Percentiles rank a stretch among this genome's conserved stretches.
Evolutionary conservation across 2,888 invertebrate species (phyloP).

Genomic region (Eilema sororculum): DNA sequence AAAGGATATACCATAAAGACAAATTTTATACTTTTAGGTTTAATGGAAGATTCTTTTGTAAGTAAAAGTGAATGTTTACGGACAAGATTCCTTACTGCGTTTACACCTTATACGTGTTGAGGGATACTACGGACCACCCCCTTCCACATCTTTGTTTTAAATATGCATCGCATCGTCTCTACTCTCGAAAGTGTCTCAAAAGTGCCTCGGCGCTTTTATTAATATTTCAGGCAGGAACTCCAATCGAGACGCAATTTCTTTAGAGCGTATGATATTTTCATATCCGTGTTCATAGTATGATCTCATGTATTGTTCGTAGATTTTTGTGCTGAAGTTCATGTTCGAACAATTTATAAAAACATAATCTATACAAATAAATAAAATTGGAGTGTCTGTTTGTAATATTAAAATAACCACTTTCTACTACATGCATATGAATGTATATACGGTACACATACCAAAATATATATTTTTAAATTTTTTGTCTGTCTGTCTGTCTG

Average conservation of each 20-base stretch:
- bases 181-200: constrained; percentile 74
- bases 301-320: neutral
- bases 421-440: too few species aligned
- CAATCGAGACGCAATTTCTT: constrained; percentile 71
- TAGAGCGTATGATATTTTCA: constrained; percentile 50
- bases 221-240: constrained; percentile 79
- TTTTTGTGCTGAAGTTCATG: neutral
- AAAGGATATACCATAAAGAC: neutral
- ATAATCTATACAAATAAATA: neutral
- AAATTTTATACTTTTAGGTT: neutral
- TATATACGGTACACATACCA: too few species aligned
- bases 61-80: constrained; percentile 44
- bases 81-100: constrained; percentile 48
- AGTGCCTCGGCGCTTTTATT: constrained; percentile 75
- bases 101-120: constrained; percentile 52
- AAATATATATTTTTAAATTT: too few species aligned
- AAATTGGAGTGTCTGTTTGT: too few species aligned
- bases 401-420: too few species aligned
- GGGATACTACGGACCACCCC: constrained; percentile 54
- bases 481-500: too few species aligned
- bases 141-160: constrained; percentile 71
- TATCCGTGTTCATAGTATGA: constrained; percentile 28
- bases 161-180: constrained; percentile 77
- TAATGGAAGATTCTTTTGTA: neutral
- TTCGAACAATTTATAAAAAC: neutral